Evolutionary conservation across 2,888 invertebrate species (phyloP).

Genomic region (Yponomeuta sedellus): DNA sequence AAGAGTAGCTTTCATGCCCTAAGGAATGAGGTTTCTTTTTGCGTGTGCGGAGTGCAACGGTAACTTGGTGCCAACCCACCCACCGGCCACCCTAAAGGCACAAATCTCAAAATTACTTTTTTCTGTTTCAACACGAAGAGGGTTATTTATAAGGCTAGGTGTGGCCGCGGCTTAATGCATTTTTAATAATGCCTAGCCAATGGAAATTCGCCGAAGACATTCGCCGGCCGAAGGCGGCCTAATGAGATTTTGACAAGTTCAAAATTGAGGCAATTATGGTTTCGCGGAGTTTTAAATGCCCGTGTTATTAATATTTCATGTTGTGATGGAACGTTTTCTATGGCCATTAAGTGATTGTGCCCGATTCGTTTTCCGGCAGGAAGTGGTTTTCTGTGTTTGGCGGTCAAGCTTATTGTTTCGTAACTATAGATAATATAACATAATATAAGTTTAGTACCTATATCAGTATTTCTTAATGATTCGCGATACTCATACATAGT

Average conservation of each 20-base stretch:
- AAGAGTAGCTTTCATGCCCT: background rate
- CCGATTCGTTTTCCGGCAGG: slow-evolving; percentile 30
- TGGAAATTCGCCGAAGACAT: slow-evolving; percentile 55
- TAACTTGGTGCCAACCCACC: slow-evolving; percentile 32
- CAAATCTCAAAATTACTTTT: slow-evolving; percentile 70
- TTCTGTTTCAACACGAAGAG: slow-evolving; percentile 60
- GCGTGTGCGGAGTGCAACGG: background rate
- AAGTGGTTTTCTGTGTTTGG: slow-evolving; percentile 40
- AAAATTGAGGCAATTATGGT: slow-evolving; percentile 70
- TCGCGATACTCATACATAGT: too few species aligned
- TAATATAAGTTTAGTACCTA: too few species aligned
- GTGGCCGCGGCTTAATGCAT: slow-evolving; percentile 65
- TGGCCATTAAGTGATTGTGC: background rate
- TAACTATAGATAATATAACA: too few species aligned
- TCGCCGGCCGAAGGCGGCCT: slow-evolving; percentile 53
- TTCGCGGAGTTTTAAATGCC: slow-evolving; percentile 65
- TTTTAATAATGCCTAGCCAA: slow-evolving; percentile 73
- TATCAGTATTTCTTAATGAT: too few species aligned
- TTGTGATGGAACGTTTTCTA: slow-evolving; percentile 31
- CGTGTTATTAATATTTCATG: slow-evolving; percentile 46
- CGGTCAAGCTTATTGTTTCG: slow-evolving; percentile 13
- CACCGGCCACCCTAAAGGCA: slow-evolving; percentile 25
- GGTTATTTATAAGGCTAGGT: slow-evolving; percentile 58
- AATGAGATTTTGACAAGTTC: slow-evolving; percentile 76
- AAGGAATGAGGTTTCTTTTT: background rate